Conservation (phyloP, 2,113 vertebrate genomes). For the Odocoileus virginianus region DNA sequence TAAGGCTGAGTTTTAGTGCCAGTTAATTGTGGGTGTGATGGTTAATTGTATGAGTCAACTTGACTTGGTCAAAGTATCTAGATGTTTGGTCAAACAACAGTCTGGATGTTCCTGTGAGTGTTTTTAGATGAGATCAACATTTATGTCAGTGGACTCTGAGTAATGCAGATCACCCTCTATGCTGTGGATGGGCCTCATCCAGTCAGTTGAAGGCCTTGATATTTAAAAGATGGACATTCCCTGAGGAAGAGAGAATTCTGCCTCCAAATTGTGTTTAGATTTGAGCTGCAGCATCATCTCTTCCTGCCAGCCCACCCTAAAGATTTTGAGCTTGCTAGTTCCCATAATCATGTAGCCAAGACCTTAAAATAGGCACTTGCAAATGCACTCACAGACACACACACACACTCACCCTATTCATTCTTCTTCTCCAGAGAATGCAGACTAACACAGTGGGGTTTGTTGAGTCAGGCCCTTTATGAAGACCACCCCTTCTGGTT, state of each 20-base stretch:
- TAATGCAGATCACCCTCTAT: not conserved
- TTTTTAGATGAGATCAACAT: not conserved
- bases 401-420: not conserved
- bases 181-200: not conserved
- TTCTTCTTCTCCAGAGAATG: not conserved
- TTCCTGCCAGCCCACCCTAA: not conserved
- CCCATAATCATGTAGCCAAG: not conserved
- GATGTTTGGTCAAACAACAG: not conserved
- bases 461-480: not conserved
- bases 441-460: not conserved
- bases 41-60: not conserved
- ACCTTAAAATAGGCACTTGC: not conserved
- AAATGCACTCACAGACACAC: rapidly evolving
- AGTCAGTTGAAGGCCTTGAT: not conserved
- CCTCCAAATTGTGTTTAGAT: not conserved
- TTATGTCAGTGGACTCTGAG: not conserved
- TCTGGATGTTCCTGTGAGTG: not conserved
- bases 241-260: not conserved
- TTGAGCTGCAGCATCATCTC: not conserved
- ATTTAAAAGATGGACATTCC: not conserved
- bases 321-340: not conserved
- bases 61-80: not conserved
- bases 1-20: not conserved
- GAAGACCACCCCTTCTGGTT: not conserved
- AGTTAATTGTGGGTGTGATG: not conserved